A percentile compares a stretch with the other conserved stretches of the same genome.
phyloP scores from a whole-genome alignment of 2,797 vertebrate genomes.

The Phrynocephalus guinanensis region DNA sequence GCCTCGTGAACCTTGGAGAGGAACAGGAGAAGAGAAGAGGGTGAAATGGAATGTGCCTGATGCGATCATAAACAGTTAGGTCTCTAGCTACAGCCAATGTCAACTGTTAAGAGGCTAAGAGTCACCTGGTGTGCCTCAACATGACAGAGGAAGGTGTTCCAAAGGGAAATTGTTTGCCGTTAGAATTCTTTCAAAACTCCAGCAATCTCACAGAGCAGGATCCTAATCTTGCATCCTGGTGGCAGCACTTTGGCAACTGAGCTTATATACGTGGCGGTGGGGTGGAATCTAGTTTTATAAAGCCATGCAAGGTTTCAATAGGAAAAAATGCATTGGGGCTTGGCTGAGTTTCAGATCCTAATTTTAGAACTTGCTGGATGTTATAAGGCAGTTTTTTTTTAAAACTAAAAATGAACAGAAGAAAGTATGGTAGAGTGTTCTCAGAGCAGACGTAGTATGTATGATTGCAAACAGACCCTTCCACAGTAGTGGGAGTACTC shows the following conservation, averaged over 20 bases:
- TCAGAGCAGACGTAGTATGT: not conserved
- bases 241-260: slow-evolving; percentile 8
- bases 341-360: not conserved
- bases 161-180: not conserved
- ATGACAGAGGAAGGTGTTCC: slow-evolving; percentile 46
- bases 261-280: not conserved
- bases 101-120: slow-evolving; percentile 12
- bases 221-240: not conserved
- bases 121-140: not conserved
- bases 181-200: slow-evolving; percentile 17
- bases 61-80: slow-evolving; percentile 32
- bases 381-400: not conserved
- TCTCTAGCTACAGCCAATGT: slow-evolving; percentile 18
- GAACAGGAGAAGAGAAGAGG: slow-evolving; percentile 34
- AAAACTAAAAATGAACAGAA: not conserved
- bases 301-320: slow-evolving; percentile 19
- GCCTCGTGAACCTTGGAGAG: slow-evolving; percentile 43
- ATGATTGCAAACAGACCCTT: not conserved
- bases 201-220: slow-evolving; percentile 10
- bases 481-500: not conserved
- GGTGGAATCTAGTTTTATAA: not conserved
- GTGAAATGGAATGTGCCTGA: slow-evolving; percentile 16
- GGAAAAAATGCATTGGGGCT: not conserved
- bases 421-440: not conserved
- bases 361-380: not conserved